Evolutionary conservation across 2,113 vertebrate species (phyloP), one percentile per base, ranked within the genome.

Genomic region (Capreolus pygargus): DNA sequence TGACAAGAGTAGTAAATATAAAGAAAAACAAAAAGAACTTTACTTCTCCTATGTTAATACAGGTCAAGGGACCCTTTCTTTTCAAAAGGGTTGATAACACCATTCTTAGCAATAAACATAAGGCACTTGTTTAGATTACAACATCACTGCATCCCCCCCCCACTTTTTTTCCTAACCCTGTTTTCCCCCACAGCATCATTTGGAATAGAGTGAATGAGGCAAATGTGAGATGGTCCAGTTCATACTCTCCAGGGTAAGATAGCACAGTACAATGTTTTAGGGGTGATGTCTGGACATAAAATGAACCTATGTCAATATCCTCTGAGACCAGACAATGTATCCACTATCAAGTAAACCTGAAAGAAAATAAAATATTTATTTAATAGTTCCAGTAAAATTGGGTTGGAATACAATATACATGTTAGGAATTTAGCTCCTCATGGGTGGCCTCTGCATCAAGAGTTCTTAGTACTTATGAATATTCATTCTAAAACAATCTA

Each of bases 281-380:
- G 97, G 92, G 83, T 84, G 92, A 86, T 61, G 95, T 94, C 97
- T 97, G 96, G 86, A 97, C 92, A 97, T 57, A 95, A 94, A 94
- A 93, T 79, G 93, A 97, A 97, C 89, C 95, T 85, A 85, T 90
- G 85, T 85, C 95, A 97, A 92, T 97, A 96, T 98, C 97, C 95
- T 97, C 89, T 92, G 96, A 98, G 89, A 97, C 93, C 97, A 97
- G 94, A 97, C 97, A 98, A 98, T 83, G 96, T 98, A 98, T 97
- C 86, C 97, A 98, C 96, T 98, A 97, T 95, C 93, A 97, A 97
- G 93, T 98, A 96, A 98, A 98, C 98, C 98, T 98, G 97, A 98
- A 98, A 98, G 97, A 98, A 98, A 98, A 98, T 98, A 98, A 95
- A 98, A 96, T 97, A 98, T 98, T 98, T 98, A 98, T 98, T 98